Evolutionary conservation across 1,140 invertebrate genomes (phyloP).

Genomic region (Panulirus ornatus): DNA sequence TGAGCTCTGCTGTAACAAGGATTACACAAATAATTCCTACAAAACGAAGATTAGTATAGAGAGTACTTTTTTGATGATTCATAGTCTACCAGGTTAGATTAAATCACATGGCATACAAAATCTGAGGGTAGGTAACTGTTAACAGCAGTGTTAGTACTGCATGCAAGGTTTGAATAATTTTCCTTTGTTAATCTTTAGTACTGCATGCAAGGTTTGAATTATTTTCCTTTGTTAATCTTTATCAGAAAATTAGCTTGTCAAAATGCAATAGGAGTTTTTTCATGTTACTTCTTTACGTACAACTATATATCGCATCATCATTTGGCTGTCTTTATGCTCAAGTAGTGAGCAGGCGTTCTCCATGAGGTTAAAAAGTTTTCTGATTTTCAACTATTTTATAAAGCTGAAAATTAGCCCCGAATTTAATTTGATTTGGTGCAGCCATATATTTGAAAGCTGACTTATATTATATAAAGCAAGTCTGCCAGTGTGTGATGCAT

Average conservation of each 20-base stretch:
- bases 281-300: not conserved
- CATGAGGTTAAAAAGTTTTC: too few relatives aligned
- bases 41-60: not conserved
- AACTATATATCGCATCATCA: not conserved
- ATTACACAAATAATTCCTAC: not conserved
- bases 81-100: not conserved
- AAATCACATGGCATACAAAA: not conserved
- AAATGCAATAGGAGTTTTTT: not conserved
- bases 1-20: not conserved
- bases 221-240: not conserved
- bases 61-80: not conserved
- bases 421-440: slow-evolving; percentile 10
- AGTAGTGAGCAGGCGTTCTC: not conserved
- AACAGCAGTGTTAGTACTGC: not conserved
- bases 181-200: not conserved
- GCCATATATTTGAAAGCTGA: slow-evolving; percentile 30
- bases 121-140: not conserved
- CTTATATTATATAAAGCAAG: not conserved
- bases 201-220: too few relatives aligned
- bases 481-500: slow-evolving; percentile 26
- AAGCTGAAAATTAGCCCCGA: not conserved
- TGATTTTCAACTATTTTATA: too few relatives aligned
- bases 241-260: not conserved
- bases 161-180: not conserved
- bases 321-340: not conserved